Base-by-base conservation (phyloP, 2,113 vertebrate species). In the Canis aureus region DNA sequence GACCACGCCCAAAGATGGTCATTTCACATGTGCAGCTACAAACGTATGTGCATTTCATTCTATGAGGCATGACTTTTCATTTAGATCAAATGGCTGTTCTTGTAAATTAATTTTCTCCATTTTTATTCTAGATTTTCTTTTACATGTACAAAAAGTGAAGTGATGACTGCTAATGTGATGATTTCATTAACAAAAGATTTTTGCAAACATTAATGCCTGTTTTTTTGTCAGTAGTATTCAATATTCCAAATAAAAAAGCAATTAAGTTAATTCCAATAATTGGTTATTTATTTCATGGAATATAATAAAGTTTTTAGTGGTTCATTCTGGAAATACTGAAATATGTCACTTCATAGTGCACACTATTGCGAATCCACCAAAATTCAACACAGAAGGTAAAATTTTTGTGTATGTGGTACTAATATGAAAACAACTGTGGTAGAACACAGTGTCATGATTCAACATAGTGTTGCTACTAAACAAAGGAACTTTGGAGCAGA, bases 221-320 rank as follows among this genome's bases (percentile, higher is more conserved):
- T 86, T 88, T 88, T 66, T n/a, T 51, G 15, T 66, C 16, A 35
- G 27, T 74, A 73, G 62, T 81, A 88, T 81, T 81, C 23, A 29
- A 73, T 66, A 49, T 22, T 92, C 57, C 49, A 92, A 49, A 74
- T 66, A 35, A 82, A 95, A 95, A 94, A 69, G 69, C 35, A 82
- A 55, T 25, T 71, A 59, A 35, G 55, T 86, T 55, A 74, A 59
- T 74, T 64, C 9, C 49, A 81, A 49, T 27, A 49, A 81, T 35
- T 23, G n/a, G 11, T 82, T 73, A 88, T 88, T 82, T 38, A 55
- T 92, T 88, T 87, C 15, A 57, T 82, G 11, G 10, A 35, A 22
- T 57, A 22, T 15, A 64, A 60, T 27, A n/a, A 73, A 1, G 22
- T 32, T 89, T 89, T 93, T 43, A 76, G 35, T 84, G 29, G 49